Conservation (phyloP, 2,113 vertebrate genomes). For the Furnarius figulus region DNA sequence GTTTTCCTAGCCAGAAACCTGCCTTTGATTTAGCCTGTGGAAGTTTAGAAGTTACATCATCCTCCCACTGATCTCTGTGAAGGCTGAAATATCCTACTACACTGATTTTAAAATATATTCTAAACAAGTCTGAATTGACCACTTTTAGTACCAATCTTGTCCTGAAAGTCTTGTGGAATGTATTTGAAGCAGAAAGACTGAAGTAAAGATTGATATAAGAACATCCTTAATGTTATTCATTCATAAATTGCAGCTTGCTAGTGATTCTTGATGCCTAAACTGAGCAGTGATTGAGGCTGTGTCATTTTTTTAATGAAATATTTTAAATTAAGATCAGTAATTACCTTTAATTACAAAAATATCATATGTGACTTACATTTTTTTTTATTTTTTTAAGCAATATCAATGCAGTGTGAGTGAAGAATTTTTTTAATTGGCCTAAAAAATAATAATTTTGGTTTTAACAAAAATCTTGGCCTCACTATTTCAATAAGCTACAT, state of each 20-base stretch:
- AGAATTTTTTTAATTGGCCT: neutral
- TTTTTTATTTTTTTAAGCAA: neutral
- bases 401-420: neutral
- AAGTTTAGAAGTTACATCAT: slow-evolving; percentile 1
- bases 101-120: neutral
- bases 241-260: neutral
- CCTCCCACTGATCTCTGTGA: neutral
- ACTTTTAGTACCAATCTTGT: neutral
- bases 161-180: neutral
- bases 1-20: neutral
- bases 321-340: slow-evolving; percentile 22
- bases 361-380: neutral
- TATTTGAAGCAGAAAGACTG: neutral
- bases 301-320: neutral
- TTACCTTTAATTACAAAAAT: slow-evolving; percentile 16
- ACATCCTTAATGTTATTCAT: neutral
- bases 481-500: neutral
- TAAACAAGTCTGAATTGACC: neutral
- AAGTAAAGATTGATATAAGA: neutral
- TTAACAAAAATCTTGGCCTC: neutral
- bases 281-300: neutral
- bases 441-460: neutral
- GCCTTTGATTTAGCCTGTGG: neutral
- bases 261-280: neutral
- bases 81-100: neutral